Evolutionary conservation across 2,888 invertebrate genomes (phyloP).

Genomic region (Brachyptera risi): DNA sequence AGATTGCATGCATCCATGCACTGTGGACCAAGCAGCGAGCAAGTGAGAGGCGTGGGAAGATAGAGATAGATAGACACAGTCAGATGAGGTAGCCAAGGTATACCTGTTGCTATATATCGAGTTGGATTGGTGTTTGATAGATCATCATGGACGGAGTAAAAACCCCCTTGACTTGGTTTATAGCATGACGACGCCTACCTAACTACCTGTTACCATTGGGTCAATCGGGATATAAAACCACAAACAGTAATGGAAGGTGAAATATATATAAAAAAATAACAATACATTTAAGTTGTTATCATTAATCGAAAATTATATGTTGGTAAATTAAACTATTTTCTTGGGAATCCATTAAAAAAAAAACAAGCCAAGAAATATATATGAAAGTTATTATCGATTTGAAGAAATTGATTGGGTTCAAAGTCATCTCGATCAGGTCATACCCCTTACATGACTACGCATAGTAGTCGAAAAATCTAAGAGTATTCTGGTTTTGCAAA

Average conservation of each 20-base stretch:
- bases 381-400: too few relatives aligned
- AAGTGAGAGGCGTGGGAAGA: conserved; percentile 19
- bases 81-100: too few relatives aligned
- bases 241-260: too few relatives aligned
- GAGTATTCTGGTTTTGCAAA: too few relatives aligned
- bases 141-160: conserved; percentile 2
- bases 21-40: neutral
- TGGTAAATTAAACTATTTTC: conserved; percentile 10
- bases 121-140: conserved; percentile 1
- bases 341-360: too few relatives aligned
- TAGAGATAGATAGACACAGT: conserved; percentile 1
- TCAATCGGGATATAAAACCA: neutral
- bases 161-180: neutral
- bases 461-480: too few relatives aligned
- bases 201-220: conserved; percentile 4
- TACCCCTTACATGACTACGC: too few relatives aligned
- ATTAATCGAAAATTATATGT: conserved; percentile 16
- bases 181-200: conserved; percentile 10
- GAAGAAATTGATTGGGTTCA: too few relatives aligned
- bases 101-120: too few relatives aligned
- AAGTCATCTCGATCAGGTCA: too few relatives aligned
- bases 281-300: conserved; percentile 8
- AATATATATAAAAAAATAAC: too few relatives aligned
- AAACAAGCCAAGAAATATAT: too few relatives aligned
- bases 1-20: conserved; percentile 12